phyloP scores from a whole-genome alignment of 2,113 vertebrate species.

The Anser brachyrhynchus region DNA sequence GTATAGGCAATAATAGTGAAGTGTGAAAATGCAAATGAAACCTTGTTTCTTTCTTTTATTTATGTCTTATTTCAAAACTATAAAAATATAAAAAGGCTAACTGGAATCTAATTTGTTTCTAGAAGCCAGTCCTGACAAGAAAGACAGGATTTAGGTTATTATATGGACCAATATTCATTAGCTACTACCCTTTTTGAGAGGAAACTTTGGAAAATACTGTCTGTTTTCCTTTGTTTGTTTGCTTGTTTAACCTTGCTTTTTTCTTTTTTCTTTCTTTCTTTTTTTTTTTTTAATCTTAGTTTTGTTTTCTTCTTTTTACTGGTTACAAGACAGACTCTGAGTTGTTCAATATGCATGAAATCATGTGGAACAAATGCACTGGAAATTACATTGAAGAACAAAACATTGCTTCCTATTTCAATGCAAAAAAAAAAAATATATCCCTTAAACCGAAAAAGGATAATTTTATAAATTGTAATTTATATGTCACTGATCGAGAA shows the following conservation, averaged over 20 bases:
- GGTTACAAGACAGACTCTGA: neutral
- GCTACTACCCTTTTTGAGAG: neutral
- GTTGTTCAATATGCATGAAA: neutral
- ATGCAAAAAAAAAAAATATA: neutral
- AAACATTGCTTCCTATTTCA: neutral
- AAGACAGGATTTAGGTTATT: neutral
- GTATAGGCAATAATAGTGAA: neutral
- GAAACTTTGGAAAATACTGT: neutral
- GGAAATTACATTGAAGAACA: neutral
- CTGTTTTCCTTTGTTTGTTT: neutral
- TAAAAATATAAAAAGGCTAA: neutral
- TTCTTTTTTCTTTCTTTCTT: neutral
- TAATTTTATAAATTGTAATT: neutral
- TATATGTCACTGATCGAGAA: neutral
- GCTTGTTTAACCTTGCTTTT: neutral
- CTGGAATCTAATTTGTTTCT: neutral
- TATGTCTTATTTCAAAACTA: neutral
- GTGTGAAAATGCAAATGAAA: neutral
- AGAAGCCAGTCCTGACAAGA: neutral
- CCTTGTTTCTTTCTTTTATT: neutral
- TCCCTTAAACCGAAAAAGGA: accelerated
- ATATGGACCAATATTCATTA: neutral
- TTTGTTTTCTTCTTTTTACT: neutral
- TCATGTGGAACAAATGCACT: neutral
- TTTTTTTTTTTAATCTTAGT: neutral